phyloP scores from a whole-genome alignment of 2,888 invertebrate genomes.

The Diarsia brunnea region DNA sequence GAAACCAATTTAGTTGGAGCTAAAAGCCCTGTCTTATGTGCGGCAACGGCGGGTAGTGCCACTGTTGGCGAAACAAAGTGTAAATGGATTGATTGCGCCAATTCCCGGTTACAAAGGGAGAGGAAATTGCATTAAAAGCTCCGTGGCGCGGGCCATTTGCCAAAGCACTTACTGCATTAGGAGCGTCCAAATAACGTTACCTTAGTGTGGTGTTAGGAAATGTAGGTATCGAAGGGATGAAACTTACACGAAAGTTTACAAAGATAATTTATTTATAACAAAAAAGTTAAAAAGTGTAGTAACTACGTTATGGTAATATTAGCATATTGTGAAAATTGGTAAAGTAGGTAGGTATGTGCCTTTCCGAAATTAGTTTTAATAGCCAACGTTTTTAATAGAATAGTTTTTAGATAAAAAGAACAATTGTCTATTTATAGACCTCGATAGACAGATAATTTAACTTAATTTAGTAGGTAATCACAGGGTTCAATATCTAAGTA shows the following conservation, averaged over 20 bases:
- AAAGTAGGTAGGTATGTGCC: background rate
- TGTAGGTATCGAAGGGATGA: slow-evolving; percentile 60
- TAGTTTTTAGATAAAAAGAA: background rate
- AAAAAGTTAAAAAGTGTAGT: background rate
- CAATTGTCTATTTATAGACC: background rate
- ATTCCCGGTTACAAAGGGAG: slow-evolving; percentile 89
- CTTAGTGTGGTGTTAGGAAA: slow-evolving; percentile 81
- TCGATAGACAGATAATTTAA: background rate
- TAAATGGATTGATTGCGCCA: slow-evolving; percentile 91
- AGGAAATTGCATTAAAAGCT: slow-evolving; percentile 90
- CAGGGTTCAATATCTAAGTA: background rate
- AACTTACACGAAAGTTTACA: slow-evolving; percentile 40
- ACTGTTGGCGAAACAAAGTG: slow-evolving; percentile 90
- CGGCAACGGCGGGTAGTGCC: slow-evolving; percentile 72
- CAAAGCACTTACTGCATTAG: slow-evolving; percentile 90
- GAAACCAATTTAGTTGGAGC: slow-evolving; percentile 79
- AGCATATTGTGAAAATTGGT: background rate
- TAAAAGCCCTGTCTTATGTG: slow-evolving; percentile 81
- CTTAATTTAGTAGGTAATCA: background rate
- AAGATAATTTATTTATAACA: background rate
- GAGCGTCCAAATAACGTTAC: slow-evolving; percentile 88
- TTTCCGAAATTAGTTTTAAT: background rate
- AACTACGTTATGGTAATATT: background rate
- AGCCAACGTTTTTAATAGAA: background rate
- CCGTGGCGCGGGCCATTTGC: slow-evolving; percentile 89